Conservation (phyloP, 2,888 invertebrate species). For the Metopia argyrocephala region DNA sequence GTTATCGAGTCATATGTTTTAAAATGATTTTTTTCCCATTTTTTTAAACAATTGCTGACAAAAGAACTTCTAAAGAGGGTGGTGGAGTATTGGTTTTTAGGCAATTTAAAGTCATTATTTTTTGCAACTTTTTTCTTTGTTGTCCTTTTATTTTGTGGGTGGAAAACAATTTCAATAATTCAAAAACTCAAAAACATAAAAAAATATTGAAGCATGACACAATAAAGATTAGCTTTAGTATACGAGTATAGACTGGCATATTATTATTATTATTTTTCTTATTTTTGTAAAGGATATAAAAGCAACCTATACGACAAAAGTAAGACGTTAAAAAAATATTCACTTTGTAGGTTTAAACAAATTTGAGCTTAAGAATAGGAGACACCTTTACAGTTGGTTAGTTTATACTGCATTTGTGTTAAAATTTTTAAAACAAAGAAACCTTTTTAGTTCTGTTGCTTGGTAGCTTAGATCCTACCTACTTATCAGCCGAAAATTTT, state of each 20-base stretch:
- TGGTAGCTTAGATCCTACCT: too few species aligned
- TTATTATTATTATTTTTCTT: too few species aligned
- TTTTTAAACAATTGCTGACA: slow-evolving; percentile 47
- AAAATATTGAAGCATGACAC: slow-evolving; percentile 62
- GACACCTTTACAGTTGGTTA: too few species aligned
- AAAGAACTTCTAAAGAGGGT: not conserved
- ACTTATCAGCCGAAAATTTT: too few species aligned
- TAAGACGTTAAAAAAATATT: slow-evolving; percentile 73
- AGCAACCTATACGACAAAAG: slow-evolving; percentile 72
- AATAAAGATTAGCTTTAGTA: slow-evolving; percentile 57
- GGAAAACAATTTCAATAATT: slow-evolving; percentile 65
- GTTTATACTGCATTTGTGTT: too few species aligned
- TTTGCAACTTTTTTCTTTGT: not conserved
- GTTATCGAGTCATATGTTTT: slow-evolving; percentile 43
- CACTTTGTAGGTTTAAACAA: too few species aligned
- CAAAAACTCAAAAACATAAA: slow-evolving; percentile 62
- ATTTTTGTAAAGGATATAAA: too few species aligned
- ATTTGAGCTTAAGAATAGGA: too few species aligned
- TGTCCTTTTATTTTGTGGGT: not conserved
- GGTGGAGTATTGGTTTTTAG: slow-evolving; percentile 6
- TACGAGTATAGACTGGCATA: too few species aligned
- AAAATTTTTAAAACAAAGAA: too few species aligned
- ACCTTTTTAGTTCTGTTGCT: too few species aligned
- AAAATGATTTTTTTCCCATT: too few species aligned
- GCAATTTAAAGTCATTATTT: slow-evolving; percentile 35